Base-by-base conservation (phyloP, 2,797 vertebrate genomes). In the Tenualosa thibaudeaui region DNA sequence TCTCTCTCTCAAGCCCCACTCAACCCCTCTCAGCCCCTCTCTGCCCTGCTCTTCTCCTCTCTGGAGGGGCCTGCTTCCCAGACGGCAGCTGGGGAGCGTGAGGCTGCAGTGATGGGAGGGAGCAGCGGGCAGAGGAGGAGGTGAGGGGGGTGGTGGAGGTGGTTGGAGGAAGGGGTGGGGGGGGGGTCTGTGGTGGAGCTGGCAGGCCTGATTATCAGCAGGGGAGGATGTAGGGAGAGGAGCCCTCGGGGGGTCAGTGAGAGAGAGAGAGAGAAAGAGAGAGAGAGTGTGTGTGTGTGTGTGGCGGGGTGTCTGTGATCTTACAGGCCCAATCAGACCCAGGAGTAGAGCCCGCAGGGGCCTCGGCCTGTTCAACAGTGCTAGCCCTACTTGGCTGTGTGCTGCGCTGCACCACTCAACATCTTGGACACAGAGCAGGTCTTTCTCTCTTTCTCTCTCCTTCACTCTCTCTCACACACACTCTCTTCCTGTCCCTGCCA, bases 351-450 rank as follows among this genome's bases (percentile, higher is more conserved):
- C 91, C 86, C 87, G 75, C 75, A 84, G 90, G 92, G 93, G 91
- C 92, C 93, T 90, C 93, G 91, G 92, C 91, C 62, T 92, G 94
- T 92, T 94, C 93, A 93, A 93, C 93, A 90, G 92, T 91, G 93
- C 94, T 93, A 86, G 82, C 85, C 58, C 91, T 62, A 13, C 62
- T 68, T 24, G 1, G 24, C 62, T 31, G 9, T 68, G 68, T 31
- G 13, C 68, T 40, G 1, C 19, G 31, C 68, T 26, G 89, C 88
- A 87, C 90, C 91, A 89, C 94, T 93, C 94, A 90, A 94, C 93
- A 94, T 94, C 94, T 93, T 94, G 94, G 93, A 95, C 93, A 94
- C 90, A 93, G 93, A 93, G 91, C 93, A 92, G 92, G 92, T 90
- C 94, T 93, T 91, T 92, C 62, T 53, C 86, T 56, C 58, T 82